A percentile compares a stretch with the other conserved stretches of the same genome.
These are phyloP conservation scores for Sminthurinus signatus DNA, from an alignment of 1,140 invertebrate species.

Conservation along the genomic window DNA sequence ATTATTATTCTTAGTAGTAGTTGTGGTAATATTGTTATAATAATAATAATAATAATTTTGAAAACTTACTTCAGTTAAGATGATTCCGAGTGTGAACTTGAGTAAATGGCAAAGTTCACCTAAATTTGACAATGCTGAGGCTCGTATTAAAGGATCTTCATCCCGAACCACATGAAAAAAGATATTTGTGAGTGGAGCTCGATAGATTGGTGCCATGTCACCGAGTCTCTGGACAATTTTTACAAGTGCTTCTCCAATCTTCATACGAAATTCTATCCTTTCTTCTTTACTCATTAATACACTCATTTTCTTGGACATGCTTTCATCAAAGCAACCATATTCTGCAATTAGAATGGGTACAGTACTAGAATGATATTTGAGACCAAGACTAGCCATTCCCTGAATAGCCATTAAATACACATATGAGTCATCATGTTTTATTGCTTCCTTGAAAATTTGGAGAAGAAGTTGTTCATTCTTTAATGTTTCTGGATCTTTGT, in stretches of 20 bases:
- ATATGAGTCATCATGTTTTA: constrained; percentile 73
- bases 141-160: constrained; percentile 63
- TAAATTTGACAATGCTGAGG: constrained; percentile 76
- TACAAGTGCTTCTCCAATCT: constrained; percentile 75
- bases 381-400: constrained; percentile 59
- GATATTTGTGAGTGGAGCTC: constrained; percentile 62
- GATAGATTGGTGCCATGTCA: constrained; percentile 65
- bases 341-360: constrained; percentile 19
- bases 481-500: constrained; percentile 56
- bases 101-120: constrained; percentile 73
- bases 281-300: constrained; percentile 45
- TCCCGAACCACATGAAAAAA: constrained; percentile 63
- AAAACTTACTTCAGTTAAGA: constrained; percentile 63
- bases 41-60: not conserved
- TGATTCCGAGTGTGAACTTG: constrained; percentile 61
- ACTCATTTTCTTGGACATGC: not conserved
- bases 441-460: constrained; percentile 64
- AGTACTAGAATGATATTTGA: constrained; percentile 19
- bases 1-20: too few species aligned
- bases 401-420: constrained; percentile 72
- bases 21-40: too few species aligned
- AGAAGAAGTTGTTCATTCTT: constrained; percentile 61
- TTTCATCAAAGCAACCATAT: constrained; percentile 16
- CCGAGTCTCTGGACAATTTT: constrained; percentile 64
- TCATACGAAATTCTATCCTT: constrained; percentile 59